Evolutionary conservation across 2,797 vertebrate species (phyloP).

Genomic region (Pempheris klunzingeri): DNA sequence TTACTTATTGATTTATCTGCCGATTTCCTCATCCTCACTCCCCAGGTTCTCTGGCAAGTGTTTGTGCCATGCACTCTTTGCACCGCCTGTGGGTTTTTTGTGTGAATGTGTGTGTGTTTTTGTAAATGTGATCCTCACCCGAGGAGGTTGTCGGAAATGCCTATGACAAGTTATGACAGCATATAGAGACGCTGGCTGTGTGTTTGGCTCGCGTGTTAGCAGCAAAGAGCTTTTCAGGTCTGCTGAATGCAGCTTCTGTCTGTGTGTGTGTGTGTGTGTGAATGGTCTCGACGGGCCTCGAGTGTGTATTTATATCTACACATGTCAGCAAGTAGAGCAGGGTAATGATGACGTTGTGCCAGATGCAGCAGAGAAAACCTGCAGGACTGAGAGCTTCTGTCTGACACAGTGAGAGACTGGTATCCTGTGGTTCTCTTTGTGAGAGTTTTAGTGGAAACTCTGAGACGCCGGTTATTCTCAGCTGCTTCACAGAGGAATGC

Average conservation of each 20-base stretch:
- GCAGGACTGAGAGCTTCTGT: slow-evolving; percentile 52
- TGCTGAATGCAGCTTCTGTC: slow-evolving; percentile 78
- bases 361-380: slow-evolving; percentile 46
- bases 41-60: slow-evolving; percentile 24
- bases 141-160: slow-evolving; percentile 70
- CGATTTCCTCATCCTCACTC: slow-evolving; percentile 19
- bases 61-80: slow-evolving; percentile 21
- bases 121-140: slow-evolving; percentile 42
- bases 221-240: slow-evolving; percentile 70
- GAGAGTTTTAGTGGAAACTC: slow-evolving; percentile 64
- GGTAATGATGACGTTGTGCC: slow-evolving; percentile 65
- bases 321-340: slow-evolving; percentile 55
- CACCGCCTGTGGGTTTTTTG: slow-evolving; percentile 17
- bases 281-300: slow-evolving; percentile 39
- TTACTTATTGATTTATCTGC: slow-evolving; percentile 22
- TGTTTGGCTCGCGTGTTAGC: slow-evolving; percentile 55
- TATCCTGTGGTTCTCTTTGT: slow-evolving; percentile 56
- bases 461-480: slow-evolving; percentile 67
- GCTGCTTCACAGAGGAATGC: slow-evolving; percentile 55
- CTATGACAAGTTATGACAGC: slow-evolving; percentile 79
- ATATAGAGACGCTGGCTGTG: slow-evolving; percentile 67
- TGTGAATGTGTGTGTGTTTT: slow-evolving; percentile 40
- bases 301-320: slow-evolving; percentile 72
- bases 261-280: slow-evolving; percentile 46
- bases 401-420: slow-evolving; percentile 51